These are phyloP conservation scores for Tachysurus fulvidraco DNA, from an alignment of 2,113 vertebrate species.

Conservation along the genomic window DNA sequence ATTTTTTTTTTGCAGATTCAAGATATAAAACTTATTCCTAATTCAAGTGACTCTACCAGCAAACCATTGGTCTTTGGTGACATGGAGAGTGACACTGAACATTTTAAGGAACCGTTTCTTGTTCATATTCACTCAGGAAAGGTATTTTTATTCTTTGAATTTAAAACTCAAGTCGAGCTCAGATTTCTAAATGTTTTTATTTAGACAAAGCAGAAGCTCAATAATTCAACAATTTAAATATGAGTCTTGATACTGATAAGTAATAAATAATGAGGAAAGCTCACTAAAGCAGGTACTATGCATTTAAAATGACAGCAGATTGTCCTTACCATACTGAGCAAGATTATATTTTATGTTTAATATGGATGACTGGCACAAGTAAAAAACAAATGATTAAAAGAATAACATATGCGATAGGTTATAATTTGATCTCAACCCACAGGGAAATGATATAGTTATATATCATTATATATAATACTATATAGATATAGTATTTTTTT, in stretches of 20 bases:
- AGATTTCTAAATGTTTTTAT: neutral
- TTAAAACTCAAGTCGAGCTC: neutral
- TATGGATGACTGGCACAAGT: neutral
- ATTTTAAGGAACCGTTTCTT: slow-evolving; percentile 34
- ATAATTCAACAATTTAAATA: neutral
- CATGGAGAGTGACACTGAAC: neutral
- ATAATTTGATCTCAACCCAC: neutral
- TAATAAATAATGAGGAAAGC: neutral
- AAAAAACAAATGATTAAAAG: neutral
- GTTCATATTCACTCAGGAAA: slow-evolving; percentile 33
- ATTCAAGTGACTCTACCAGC: slow-evolving; percentile 5
- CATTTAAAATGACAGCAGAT: neutral
- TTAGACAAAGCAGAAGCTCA: neutral
- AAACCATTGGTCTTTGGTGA: slow-evolving; percentile 21
- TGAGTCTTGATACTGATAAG: neutral
- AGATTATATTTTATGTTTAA: neutral
- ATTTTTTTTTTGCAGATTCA: neutral
- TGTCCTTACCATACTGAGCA: neutral
- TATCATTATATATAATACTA: too few species aligned
- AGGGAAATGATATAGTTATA: neutral
- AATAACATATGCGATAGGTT: neutral
- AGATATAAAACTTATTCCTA: slow-evolving; percentile 25
- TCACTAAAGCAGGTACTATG: neutral
- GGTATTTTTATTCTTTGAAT: slow-evolving; percentile 8
- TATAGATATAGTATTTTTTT: neutral